Evolutionary conservation across 2,113 vertebrate genomes (phyloP).

Genomic region (Hucho hucho): DNA sequence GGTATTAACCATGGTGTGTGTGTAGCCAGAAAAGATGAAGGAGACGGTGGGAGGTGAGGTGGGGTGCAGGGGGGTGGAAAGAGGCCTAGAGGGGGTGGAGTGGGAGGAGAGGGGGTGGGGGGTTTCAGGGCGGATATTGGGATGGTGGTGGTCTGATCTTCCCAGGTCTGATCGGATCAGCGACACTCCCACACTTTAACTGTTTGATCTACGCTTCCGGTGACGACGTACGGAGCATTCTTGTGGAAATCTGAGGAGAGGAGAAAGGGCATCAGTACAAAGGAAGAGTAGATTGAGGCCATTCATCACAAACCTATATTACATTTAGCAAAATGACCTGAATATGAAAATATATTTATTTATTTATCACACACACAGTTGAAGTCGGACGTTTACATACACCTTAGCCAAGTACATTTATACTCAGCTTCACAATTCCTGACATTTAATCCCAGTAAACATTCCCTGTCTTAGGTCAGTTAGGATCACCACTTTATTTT

Average conservation of each 20-base stretch:
- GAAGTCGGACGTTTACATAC: no score
- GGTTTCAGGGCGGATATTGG: constrained; percentile 35
- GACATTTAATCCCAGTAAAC: no score
- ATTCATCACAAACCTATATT: constrained; percentile 1
- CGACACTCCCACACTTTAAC: constrained; percentile 99
- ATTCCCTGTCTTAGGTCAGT: no score
- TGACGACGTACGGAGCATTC: constrained; percentile 95
- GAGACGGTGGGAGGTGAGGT: constrained; percentile 45
- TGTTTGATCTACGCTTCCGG: constrained; percentile 99
- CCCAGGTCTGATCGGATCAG: constrained; percentile 79
- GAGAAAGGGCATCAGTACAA: constrained; percentile 2
- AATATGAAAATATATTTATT: no score
- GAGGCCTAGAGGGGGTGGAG: constrained; percentile 24
- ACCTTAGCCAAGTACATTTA: no score
- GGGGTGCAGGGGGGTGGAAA: constrained; percentile 30
- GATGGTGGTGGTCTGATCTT: constrained; percentile 46
- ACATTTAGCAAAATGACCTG: not conserved
- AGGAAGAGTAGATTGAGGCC: not conserved
- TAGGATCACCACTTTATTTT: no score
- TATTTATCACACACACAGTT: no score
- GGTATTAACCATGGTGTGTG: constrained; percentile 95
- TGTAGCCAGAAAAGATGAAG: constrained; percentile 88
- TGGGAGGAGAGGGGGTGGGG: constrained; percentile 37
- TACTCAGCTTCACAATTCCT: no score
- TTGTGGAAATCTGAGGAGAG: constrained; percentile 95